phyloP scores from a whole-genome alignment of 1,140 invertebrate genomes.

The Mizuhopecten yessoensis region DNA sequence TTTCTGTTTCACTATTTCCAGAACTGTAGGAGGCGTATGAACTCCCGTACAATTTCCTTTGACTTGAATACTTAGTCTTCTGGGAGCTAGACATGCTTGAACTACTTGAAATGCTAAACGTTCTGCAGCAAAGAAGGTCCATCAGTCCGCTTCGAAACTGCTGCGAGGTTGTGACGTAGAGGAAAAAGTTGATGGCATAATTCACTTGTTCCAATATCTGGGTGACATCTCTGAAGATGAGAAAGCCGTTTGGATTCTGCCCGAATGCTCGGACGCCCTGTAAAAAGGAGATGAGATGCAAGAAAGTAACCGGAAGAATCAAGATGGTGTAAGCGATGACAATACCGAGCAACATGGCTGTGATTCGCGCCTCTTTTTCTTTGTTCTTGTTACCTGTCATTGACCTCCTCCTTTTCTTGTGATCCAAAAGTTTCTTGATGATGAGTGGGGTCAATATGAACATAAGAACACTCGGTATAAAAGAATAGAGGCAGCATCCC shows the following conservation, averaged over 20 bases:
- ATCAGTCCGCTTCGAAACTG: slow-evolving; percentile 46
- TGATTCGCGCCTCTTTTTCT: slow-evolving; percentile 42
- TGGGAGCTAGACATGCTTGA: background rate
- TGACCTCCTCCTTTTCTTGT: background rate
- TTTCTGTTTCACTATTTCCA: background rate
- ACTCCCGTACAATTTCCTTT: background rate
- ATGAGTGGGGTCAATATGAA: slow-evolving; percentile 51
- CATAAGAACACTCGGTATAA: slow-evolving; percentile 50
- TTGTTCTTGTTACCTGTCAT: background rate
- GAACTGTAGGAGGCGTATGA: background rate
- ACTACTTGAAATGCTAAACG: background rate
- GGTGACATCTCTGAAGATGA: slow-evolving; percentile 52
- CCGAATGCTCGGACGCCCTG: slow-evolving; percentile 56
- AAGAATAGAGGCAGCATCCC: slow-evolving; percentile 50
- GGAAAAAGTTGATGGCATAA: slow-evolving; percentile 59
- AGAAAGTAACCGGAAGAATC: slow-evolving; percentile 57
- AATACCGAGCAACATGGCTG: slow-evolving; percentile 62
- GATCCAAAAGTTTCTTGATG: slow-evolving; percentile 46
- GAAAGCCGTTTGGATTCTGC: slow-evolving; percentile 22
- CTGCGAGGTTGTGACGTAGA: slow-evolving; percentile 52
- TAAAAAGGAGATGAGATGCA: slow-evolving; percentile 51
- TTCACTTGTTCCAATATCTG: slow-evolving; percentile 59
- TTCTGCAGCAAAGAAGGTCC: background rate
- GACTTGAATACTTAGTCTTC: background rate
- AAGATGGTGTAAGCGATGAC: slow-evolving; percentile 62